A percentile compares a stretch with the other conserved stretches of the same genome.
Conservation (phyloP, 1,140 invertebrate species). For the Bombus consobrinus region DNA sequence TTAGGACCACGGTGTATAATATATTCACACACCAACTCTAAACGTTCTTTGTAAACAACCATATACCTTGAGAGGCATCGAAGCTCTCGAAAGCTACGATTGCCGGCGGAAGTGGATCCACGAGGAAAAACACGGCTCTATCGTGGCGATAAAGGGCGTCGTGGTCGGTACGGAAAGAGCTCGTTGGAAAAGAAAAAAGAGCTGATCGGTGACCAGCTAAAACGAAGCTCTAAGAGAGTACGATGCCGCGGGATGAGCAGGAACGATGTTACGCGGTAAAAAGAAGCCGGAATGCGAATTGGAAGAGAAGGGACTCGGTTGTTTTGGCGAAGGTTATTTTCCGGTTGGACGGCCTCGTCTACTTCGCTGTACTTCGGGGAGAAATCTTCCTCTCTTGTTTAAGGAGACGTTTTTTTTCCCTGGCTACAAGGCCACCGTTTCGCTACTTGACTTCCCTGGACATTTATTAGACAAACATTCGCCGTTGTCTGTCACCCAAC, state of each 20-base stretch:
- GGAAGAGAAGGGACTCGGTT: conserved; percentile 57
- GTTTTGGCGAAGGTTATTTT: conserved; percentile 80
- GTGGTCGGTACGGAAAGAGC: conserved; percentile 27
- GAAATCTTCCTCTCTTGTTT: conserved; percentile 49
- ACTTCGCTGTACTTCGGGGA: conserved; percentile 65
- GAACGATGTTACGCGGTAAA: conserved; percentile 56
- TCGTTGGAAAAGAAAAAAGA: conserved; percentile 36
- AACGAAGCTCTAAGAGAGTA: conserved; percentile 49
- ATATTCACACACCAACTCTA: too few species aligned
- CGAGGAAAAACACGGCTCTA: conserved; percentile 19
- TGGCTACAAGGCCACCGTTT: conserved; percentile 7
- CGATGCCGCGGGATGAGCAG: conserved; percentile 25
- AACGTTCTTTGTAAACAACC: too few species aligned
- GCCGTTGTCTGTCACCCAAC: not conserved
- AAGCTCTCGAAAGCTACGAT: not conserved
- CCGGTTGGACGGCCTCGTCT: conserved; percentile 74
- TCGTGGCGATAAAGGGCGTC: conserved; percentile 47
- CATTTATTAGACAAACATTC: conserved; percentile 75
- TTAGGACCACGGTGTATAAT: too few species aligned
- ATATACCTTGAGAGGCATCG: not conserved
- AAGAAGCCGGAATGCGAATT: conserved; percentile 52
- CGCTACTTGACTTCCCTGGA: conserved; percentile 49
- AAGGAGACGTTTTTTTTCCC: conserved; percentile 40
- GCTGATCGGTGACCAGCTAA: conserved; percentile 53
- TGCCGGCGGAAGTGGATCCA: not conserved